Evolutionary conservation across 2,888 invertebrate genomes (phyloP), one percentile per base, ranked within the genome.

Genomic region (Linyphia triangularis): DNA sequence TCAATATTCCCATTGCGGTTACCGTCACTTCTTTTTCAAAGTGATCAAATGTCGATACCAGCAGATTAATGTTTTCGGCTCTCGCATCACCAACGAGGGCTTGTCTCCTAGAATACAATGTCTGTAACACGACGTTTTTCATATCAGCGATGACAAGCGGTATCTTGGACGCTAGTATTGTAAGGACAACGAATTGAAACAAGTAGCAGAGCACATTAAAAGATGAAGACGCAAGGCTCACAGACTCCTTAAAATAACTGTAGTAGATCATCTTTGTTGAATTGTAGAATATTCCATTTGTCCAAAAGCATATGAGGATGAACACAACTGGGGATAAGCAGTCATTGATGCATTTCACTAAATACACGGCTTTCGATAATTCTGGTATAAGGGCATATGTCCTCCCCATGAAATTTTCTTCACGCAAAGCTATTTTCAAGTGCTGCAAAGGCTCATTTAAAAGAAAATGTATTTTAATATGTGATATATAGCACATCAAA

Each of bases 21-120:
- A 78, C 43, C 24, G 81, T 40, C 7, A 69, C 43, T 30, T 81
- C 65, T 30, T 81, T n/a, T 26, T 19, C 33, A 9, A 37, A 16
- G n/a, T 59, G 51, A 19, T 69, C 69, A n/a, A 81, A 19, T 37
- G 57, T 59, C 6, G 69, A 16, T 7, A 57, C 37, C n/a, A 81
- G n/a, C 22, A 81, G 26, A 3, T 24, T 33, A 0, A 63, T 16
- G 7, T 40, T 67, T 19, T 67, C 37, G 37, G 28, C 13, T 26
- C n/a, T 40, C 0, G 13, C 2, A 1, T 9, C 16, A 6, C 37
- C 26, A 33, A 19, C 24, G 16, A 40, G 22, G 33, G 13, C 4
- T 7, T 28, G 22, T 43, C 19, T 10, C 16, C 19, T 43, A 43
- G 61, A 33, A 24, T 22, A 13, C n/a, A 37, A 0, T 19, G 37